Evolutionary conservation across 1,140 invertebrate species (phyloP).

Genomic region (Leguminivora glycinivorella): DNA sequence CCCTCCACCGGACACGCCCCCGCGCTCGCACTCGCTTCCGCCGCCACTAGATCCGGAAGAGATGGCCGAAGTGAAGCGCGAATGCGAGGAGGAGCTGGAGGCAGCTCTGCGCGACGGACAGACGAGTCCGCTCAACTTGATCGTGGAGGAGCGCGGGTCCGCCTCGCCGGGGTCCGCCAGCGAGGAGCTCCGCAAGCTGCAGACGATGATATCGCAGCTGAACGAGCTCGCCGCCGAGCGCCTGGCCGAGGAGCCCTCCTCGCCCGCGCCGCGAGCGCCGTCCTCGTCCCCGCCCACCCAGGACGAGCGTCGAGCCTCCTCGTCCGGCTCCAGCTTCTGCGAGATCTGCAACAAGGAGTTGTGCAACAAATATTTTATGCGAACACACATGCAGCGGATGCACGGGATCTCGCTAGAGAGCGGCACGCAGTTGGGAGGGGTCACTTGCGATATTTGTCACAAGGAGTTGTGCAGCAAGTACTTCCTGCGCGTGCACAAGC

Average conservation of each 20-base stretch:
- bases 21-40: slow-evolving; percentile 56
- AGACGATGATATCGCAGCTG: slow-evolving; percentile 94
- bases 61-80: slow-evolving; percentile 69
- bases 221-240: slow-evolving; percentile 86
- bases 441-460: slow-evolving; percentile 97
- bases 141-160: slow-evolving; percentile 73
- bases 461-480: slow-evolving; percentile 99
- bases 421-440: slow-evolving; percentile 93
- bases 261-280: slow-evolving; percentile 52
- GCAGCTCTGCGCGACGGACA: slow-evolving; percentile 65
- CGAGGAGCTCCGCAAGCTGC: slow-evolving; percentile 91
- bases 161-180: slow-evolving; percentile 81
- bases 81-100: slow-evolving; percentile 68
- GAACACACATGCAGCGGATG: slow-evolving; percentile 99
- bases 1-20: slow-evolving; percentile 82
- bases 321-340: slow-evolving; percentile 93
- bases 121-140: slow-evolving; percentile 74
- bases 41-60: slow-evolving; percentile 74
- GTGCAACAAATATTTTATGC: slow-evolving; percentile 99
- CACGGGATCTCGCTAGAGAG: slow-evolving; percentile 98
- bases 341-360: slow-evolving; percentile 99
- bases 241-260: slow-evolving; percentile 60
- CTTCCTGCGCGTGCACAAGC: slow-evolving; percentile 97
- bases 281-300: slow-evolving; percentile 63
- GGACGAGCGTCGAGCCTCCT: slow-evolving; percentile 66